Conservation (phyloP, 2,797 vertebrate species). For the Denticeps clupeoides region DNA sequence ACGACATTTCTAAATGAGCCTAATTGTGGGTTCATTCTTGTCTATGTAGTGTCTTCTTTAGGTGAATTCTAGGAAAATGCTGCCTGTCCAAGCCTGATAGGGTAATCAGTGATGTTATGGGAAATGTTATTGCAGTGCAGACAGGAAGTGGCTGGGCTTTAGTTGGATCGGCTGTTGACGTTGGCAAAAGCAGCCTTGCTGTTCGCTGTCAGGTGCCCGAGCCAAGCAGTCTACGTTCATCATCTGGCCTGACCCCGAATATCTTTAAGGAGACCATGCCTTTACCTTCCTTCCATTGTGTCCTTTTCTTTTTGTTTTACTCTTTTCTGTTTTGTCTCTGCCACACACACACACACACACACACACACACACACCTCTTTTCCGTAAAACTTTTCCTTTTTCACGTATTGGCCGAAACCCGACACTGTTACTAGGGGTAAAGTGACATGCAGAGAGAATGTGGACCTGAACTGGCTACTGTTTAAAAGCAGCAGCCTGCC, state of each 20-base stretch:
- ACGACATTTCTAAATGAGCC: too few species aligned
- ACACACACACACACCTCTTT: not conserved
- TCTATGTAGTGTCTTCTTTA: too few species aligned
- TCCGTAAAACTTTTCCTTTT: not conserved
- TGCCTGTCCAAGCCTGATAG: not conserved
- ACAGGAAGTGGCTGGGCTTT: slow-evolving; percentile 23
- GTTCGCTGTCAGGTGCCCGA: slow-evolving; percentile 1
- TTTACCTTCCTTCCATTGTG: slow-evolving; percentile 42
- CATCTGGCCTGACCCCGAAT: slow-evolving; percentile 23
- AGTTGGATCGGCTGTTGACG: slow-evolving; percentile 25
- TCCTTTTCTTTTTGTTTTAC: not conserved
- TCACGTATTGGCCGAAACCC: not conserved
- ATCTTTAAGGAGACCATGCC: slow-evolving; percentile 29
- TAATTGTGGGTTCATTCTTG: too few species aligned
- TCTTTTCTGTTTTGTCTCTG: not conserved
- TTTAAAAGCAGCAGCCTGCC: not conserved
- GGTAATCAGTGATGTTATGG: not conserved
- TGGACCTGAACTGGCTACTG: not conserved
- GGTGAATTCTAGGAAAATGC: not conserved
- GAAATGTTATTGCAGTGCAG: slow-evolving; percentile 1
- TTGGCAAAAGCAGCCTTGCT: slow-evolving; percentile 19
- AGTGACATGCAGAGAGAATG: not conserved
- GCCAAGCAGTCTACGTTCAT: slow-evolving; percentile 27
- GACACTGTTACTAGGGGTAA: slow-evolving; percentile 27
- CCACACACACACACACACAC: not conserved